Conservation (phyloP, 1,140 invertebrate species). For the Hyposmocoma kahamanoa region DNA sequence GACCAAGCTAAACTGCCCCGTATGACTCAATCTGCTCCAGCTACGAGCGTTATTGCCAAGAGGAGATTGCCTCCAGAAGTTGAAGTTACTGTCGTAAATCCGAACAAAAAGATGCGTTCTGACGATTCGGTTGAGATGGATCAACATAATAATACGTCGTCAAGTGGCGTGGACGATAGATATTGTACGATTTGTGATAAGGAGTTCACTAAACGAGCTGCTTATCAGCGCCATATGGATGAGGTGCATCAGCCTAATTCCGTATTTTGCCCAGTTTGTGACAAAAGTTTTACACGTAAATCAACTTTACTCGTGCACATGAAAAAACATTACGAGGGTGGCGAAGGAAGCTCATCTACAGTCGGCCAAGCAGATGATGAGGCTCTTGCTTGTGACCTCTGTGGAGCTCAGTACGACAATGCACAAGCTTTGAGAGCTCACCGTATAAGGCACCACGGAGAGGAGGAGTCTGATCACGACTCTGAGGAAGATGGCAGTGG, state of each 20-base stretch:
- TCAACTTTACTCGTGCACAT: constrained; percentile 72
- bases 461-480: constrained; percentile 40
- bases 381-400: constrained; percentile 41
- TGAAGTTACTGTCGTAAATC: constrained; percentile 67
- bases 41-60: constrained; percentile 32
- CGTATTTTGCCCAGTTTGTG: constrained; percentile 71
- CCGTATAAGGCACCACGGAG: constrained; percentile 38
- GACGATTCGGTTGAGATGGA: constrained; percentile 59
- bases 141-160: constrained; percentile 29
- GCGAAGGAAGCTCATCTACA: constrained; percentile 38
- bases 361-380: constrained; percentile 36
- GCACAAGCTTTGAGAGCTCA: constrained; percentile 35
- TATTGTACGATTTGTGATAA: constrained; percentile 77
- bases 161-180: constrained; percentile 52
- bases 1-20: constrained; percentile 38
- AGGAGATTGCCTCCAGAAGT: constrained; percentile 66
- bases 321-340: constrained; percentile 66
- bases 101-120: constrained; percentile 63
- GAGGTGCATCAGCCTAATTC: constrained; percentile 62
- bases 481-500: constrained; percentile 40
- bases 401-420: constrained; percentile 44
- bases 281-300: constrained; percentile 72
- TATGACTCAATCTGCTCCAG: constrained; percentile 27
- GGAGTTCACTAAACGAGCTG: constrained; percentile 73
- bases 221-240: constrained; percentile 74